A percentile compares a stretch with the other conserved stretches of the same genome.
phyloP scores from a whole-genome alignment of 37 sponge, comb jelly and placozoan genomes.

The Bolinopsis microptera region DNA sequence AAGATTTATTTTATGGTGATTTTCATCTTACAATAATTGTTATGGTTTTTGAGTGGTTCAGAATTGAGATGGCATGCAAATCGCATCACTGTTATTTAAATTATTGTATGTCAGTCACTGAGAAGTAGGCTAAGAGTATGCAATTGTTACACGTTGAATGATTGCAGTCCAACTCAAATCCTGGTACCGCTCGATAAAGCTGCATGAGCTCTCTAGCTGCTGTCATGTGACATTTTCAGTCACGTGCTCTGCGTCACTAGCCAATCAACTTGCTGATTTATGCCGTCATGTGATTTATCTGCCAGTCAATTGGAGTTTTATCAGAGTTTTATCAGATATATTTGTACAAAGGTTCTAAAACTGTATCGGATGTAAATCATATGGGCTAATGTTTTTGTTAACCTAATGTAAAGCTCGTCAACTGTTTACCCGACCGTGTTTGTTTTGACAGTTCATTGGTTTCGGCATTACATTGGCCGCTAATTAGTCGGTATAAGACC shows the following conservation, averaged over 20 bases:
- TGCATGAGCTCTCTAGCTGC: neutral
- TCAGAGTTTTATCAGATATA: neutral
- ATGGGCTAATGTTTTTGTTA: neutral
- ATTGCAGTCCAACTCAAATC: conserved; percentile 19
- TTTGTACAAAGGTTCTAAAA: neutral
- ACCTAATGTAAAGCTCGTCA: neutral
- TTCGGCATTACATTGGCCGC: neutral
- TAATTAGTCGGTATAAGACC: neutral
- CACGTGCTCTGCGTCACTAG: neutral
- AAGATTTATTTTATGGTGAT: neutral
- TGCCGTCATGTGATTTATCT: neutral
- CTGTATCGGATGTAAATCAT: neutral
- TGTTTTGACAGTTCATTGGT: neutral
- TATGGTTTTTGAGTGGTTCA: neutral
- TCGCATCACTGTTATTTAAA: neutral
- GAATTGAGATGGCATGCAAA: neutral
- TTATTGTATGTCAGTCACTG: neutral
- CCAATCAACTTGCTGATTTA: neutral
- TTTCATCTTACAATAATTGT: neutral
- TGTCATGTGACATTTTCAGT: neutral
- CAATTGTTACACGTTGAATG: neutral
- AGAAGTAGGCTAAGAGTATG: neutral
- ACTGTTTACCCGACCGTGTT: neutral
- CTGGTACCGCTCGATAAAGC: conserved; percentile 13
- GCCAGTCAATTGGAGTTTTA: neutral